Base-by-base conservation (phyloP, 2,888 invertebrate species). In the Rosalia funebris region DNA sequence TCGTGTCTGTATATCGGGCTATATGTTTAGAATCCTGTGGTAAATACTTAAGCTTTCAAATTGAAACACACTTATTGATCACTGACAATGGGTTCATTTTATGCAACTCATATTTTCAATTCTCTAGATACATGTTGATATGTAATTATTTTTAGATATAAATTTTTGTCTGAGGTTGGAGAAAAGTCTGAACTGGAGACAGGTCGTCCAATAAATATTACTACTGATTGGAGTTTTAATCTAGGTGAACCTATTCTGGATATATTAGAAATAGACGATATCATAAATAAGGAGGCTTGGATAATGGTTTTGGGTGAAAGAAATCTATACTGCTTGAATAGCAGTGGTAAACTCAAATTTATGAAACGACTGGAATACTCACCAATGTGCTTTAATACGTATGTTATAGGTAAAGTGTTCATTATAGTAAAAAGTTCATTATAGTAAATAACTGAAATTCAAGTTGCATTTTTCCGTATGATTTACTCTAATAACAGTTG, bases 291-390 rank as follows among this genome's bases (percentile, higher is more conserved):
- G 81, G 89, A 85, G 81, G 88, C 91, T 4, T 88, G 88, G 62
- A 88, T 97, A 55, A 80, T 94, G 63, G 87, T 95, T 19, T 82
- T 96, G 57, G 95, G 95, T 32, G 95, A 96, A 80, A 87, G 91
- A 70, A 91, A 92, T 81, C 84, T 97, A 11, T 94, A 89, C 74
- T 91, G 90, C 76, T 84, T 94, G 66, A 88, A 87, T 70, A 93
- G 93, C 71, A 89, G 87, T 71, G 96, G 96, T 5, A 86, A 88
- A 53, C 82, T 96, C 70, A 90, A 89, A 73, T 94, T 90, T 76
- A 90, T 91, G 82, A 91, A 94, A 74, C 90, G 91, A 76, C 86
- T 96, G 64, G 94, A 96, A 73, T 96, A 88, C 82, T 88, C 88
- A 62, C 92, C 96, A 0, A 83, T 89, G 63, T 92, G 91, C 75